Conservation (phyloP, 1,140 invertebrate genomes). For the Muscidifurax raptorellus region DNA sequence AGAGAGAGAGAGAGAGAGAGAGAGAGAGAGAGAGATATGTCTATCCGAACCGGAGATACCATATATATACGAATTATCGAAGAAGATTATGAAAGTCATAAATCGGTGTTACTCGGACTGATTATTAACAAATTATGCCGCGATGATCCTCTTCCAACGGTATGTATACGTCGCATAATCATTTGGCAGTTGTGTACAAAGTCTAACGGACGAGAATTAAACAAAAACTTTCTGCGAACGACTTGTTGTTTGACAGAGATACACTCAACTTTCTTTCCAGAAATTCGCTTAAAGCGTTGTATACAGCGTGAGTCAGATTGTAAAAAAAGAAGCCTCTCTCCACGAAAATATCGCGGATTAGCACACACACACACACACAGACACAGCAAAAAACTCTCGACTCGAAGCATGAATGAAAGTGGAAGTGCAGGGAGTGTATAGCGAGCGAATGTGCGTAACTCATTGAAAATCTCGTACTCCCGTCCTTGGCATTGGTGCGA, state of each 20-base stretch:
- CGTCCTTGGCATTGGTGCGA: slow-evolving; percentile 42
- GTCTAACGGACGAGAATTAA: not conserved
- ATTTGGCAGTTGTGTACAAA: no score
- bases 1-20: no score
- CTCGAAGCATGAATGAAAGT: slow-evolving; percentile 39
- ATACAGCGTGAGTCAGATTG: not conserved
- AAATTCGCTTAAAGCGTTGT: not conserved
- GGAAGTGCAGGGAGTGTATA: slow-evolving; percentile 23
- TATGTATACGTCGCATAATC: no score
- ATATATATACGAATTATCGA: not conserved
- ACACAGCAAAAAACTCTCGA: not conserved
- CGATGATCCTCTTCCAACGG: no score
- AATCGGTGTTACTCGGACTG: not conserved
- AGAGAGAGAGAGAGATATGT: not conserved
- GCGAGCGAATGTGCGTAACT: slow-evolving; percentile 8
- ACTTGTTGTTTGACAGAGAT: not conserved
- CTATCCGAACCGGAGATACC: not conserved
- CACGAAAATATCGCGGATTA: slow-evolving; percentile 6
- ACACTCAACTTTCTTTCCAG: not conserved
- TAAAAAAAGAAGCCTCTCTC: not conserved
- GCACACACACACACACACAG: slow-evolving; percentile 23
- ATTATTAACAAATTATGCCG: not conserved
- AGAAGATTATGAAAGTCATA: not conserved
- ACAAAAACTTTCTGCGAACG: not conserved
- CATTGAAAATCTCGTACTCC: slow-evolving; percentile 34